Evolutionary conservation across 2,888 invertebrate genomes (phyloP), one percentile per base, ranked within the genome.

Genomic region (Troides aeacus): DNA sequence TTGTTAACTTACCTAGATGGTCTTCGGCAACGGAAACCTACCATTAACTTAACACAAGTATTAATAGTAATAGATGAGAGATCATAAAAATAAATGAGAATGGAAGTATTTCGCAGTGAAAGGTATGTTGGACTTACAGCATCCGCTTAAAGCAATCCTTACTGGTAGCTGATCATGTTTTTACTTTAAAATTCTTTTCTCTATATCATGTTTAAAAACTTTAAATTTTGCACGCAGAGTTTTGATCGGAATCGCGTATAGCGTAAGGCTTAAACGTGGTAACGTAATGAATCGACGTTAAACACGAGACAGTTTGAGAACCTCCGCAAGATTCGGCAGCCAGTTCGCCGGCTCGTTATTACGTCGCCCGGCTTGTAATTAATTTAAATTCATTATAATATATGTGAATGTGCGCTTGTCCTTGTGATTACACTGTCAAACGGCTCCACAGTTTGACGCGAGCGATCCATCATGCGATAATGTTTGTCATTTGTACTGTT

Each of bases 301-400:
- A 63, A 67, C 53, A 69, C 56, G 53, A 61, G 57, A 63, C 42
- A 70, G 75, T 74, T 70, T 58, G 57, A n/a, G 58, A 59, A 36
- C 46, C 24, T 30, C 46, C 30, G 30, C 50, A 42, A 69, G 75
- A 69, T 64, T 70, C 67, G 72, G 74, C 42, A 30, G 30, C 30
- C 30, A 30, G 23, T 50, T 30, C 59, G 56, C 39, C 15, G 62
- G 24, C 42, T 42, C 62, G 66, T 62, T 65, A 65, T 64, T 64
- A 64, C 57, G 8, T 18, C 42, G 21, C 50, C 66, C 23, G 53
- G n/a, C 23, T 53, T 62, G 53, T 70, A 70, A 70, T 70, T 70
- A 76, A 80, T 82, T 79, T 76, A 75, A 80, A 83, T 81, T 81
- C 78, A 80, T 42, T 42, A 42, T 79, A 80, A 76, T 73, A 30